These are phyloP conservation scores for Heliconius ismenius DNA, from an alignment of 2,888 invertebrate species.

Conservation along the genomic window DNA sequence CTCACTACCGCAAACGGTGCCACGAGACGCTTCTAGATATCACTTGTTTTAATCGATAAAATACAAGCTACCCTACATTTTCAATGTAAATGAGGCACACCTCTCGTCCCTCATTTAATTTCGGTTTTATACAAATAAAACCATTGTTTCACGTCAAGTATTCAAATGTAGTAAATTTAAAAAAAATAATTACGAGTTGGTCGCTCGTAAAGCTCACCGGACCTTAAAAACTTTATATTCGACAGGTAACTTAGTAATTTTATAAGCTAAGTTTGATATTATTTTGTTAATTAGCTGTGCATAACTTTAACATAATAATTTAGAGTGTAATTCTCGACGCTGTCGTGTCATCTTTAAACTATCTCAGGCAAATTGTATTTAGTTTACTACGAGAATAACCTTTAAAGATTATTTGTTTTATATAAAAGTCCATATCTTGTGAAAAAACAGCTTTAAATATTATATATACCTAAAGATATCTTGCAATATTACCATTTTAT, in stretches of 20 bases:
- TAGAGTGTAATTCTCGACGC: not conserved
- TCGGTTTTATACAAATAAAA: slow-evolving; percentile 33
- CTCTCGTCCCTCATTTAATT: slow-evolving; percentile 32
- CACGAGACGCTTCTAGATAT: slow-evolving; percentile 8
- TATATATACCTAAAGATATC: no score
- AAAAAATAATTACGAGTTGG: slow-evolving; percentile 3
- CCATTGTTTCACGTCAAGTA: slow-evolving; percentile 19
- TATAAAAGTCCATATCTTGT: no score
- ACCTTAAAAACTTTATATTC: slow-evolving; percentile 5
- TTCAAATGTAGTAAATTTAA: not conserved
- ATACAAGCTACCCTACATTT: slow-evolving; percentile 31
- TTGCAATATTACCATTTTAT: no score
- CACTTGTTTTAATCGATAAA: slow-evolving; percentile 33
- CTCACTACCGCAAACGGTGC: not conserved
- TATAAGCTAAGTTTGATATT: not conserved
- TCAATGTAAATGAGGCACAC: slow-evolving; percentile 39
- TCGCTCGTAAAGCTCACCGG: slow-evolving; percentile 6
- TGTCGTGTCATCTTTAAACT: not conserved
- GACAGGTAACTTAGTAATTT: not conserved
- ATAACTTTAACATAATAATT: not conserved
- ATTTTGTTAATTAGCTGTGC: not conserved
- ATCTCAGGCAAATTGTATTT: no score
- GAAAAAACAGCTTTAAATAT: no score
- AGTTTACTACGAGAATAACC: no score
- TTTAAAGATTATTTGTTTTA: no score